Conservation (phyloP, 30 jellyfish, hydroid and myxozoan species). For the Turritopsis rubra region DNA sequence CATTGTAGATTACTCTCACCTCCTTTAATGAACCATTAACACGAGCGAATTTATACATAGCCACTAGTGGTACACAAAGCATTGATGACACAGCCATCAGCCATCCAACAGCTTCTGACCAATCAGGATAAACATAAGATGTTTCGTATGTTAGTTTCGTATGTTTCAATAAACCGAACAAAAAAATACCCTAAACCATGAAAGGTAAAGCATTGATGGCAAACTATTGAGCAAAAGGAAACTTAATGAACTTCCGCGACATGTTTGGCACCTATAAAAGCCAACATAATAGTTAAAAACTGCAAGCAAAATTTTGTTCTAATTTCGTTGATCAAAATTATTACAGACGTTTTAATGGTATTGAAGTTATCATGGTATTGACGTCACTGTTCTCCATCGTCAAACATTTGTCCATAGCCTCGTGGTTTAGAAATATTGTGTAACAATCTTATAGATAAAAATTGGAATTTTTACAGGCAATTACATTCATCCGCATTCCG, state of each 20-base stretch:
- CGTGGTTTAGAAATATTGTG: no score
- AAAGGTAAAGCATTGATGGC: not conserved
- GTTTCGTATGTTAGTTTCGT: slow-evolving; percentile 58
- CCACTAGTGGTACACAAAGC: slow-evolving; percentile 58
- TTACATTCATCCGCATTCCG: no score
- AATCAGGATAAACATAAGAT: slow-evolving; percentile 57
- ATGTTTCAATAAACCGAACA: slow-evolving; percentile 47
- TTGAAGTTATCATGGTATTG: no score
- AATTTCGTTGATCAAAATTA: no score
- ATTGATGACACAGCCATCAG: slow-evolving; percentile 44
- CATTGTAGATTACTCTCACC: not conserved
- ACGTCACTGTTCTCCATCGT: no score
- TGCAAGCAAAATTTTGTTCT: no score
- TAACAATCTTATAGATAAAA: no score
- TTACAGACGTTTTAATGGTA: no score
- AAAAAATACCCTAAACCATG: slow-evolving; percentile 46
- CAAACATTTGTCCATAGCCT: no score
- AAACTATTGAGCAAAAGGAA: not conserved
- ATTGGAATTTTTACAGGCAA: no score
- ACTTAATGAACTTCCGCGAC: not conserved
- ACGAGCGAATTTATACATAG: slow-evolving; percentile 10
- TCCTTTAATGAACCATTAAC: not conserved
- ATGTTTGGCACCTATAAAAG: no score
- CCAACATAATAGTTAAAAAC: no score
- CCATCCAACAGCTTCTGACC: slow-evolving; percentile 93